Evolutionary conservation across 2,797 vertebrate species (phyloP).

Genomic region (Enteromius unitaeniatus): DNA sequence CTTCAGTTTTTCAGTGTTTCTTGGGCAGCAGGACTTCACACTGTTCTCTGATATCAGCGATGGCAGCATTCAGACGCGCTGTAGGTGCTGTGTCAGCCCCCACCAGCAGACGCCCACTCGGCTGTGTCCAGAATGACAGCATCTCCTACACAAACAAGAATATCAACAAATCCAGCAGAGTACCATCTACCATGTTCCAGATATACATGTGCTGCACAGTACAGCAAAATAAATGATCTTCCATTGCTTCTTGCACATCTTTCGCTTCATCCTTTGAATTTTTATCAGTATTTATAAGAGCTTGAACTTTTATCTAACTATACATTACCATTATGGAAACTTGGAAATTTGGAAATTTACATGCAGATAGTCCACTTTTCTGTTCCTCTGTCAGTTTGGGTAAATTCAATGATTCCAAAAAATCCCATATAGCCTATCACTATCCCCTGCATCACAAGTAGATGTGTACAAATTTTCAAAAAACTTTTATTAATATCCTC

Average conservation of each 20-base stretch:
- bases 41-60: conserved; percentile 23
- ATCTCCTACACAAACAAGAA: background rate
- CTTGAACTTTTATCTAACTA: background rate
- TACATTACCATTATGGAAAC: too few species aligned
- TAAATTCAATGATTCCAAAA: too few species aligned
- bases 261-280: background rate
- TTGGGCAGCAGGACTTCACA: conserved; percentile 3
- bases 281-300: background rate
- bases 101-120: conserved; percentile 18
- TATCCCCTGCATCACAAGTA: too few species aligned
- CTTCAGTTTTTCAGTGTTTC: conserved; percentile 14
- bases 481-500: too few species aligned
- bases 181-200: background rate
- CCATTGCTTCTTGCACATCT: background rate
- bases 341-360: too few species aligned
- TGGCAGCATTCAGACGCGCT: conserved; percentile 12
- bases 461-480: too few species aligned
- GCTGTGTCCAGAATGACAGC: background rate
- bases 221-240: background rate
- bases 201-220: background rate
- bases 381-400: too few species aligned
- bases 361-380: too few species aligned
- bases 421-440: too few species aligned
- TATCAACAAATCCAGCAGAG: conserved; percentile 5
- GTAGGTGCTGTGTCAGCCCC: conserved; percentile 7